These are phyloP conservation scores for Melanotaenia parkinsoni DNA, from an alignment of 2,797 vertebrate genomes.

Conservation along the genomic window DNA sequence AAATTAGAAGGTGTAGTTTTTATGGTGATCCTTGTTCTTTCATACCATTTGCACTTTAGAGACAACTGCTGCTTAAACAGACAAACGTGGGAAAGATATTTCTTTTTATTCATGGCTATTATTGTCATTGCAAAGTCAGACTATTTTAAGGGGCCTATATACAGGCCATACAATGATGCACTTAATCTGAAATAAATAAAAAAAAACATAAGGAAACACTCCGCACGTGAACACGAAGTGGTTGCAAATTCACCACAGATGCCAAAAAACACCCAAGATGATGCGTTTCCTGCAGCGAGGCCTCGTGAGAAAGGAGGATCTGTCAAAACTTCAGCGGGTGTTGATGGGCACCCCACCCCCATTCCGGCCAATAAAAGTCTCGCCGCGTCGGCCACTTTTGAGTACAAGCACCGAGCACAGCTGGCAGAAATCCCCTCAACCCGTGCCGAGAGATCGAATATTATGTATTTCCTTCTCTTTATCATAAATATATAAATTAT, in stretches of 20 bases:
- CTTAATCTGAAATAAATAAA: slow-evolving; percentile 14
- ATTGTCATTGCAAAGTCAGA: slow-evolving; percentile 62
- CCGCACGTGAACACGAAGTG: slow-evolving; percentile 19
- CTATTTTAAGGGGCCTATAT: slow-evolving; percentile 69
- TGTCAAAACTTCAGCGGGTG: slow-evolving; percentile 83
- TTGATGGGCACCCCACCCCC: slow-evolving; percentile 75
- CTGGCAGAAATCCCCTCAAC: slow-evolving; percentile 56
- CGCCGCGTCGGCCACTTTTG: slow-evolving; percentile 72
- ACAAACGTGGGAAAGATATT: slow-evolving; percentile 25
- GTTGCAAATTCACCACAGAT: slow-evolving; percentile 13
- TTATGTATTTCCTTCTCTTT: slow-evolving; percentile 88
- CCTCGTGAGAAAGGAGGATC: slow-evolving; percentile 62
- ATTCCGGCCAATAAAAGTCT: slow-evolving; percentile 77
- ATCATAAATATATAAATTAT: slow-evolving; percentile 99
- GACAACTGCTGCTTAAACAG: not conserved
- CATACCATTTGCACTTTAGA: not conserved
- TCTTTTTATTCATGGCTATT: slow-evolving; percentile 51
- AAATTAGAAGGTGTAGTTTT: not conserved
- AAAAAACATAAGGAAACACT: slow-evolving; percentile 28
- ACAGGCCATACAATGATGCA: slow-evolving; percentile 64
- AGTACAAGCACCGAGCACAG: slow-evolving; percentile 50
- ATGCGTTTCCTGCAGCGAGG: slow-evolving; percentile 52
- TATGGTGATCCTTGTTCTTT: not conserved
- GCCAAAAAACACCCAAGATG: slow-evolving; percentile 10
- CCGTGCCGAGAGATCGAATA: slow-evolving; percentile 71